These are phyloP conservation scores for Platorchestia sp. DNA, from an alignment of 1,140 invertebrate genomes.

Conservation along the genomic window DNA sequence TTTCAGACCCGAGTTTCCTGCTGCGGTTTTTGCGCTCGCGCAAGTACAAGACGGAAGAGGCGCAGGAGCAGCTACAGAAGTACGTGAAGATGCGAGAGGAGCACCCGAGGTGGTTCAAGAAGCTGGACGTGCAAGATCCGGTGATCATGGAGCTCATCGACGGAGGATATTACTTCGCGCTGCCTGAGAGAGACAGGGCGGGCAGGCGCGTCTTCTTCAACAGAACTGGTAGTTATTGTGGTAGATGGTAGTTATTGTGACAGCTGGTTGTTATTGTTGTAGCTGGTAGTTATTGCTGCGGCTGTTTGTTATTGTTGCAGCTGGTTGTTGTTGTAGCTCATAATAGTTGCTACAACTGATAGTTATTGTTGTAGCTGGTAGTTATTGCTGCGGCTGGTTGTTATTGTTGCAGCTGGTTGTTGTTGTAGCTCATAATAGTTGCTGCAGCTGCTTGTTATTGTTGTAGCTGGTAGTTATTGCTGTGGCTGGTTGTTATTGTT, in stretches of 20 bases:
- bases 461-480: neutral
- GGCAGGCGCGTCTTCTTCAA: conserved; percentile 81
- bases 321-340: neutral
- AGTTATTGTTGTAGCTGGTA: too few species aligned
- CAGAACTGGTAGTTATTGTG: conserved; percentile 46
- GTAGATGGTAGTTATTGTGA: neutral
- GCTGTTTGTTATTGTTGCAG: neutral
- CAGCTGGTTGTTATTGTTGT: neutral
- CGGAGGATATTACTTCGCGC: conserved; percentile 83
- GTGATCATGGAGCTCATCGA: conserved; percentile 83
- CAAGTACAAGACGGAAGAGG: conserved; percentile 87
- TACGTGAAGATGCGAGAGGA: conserved; percentile 86
- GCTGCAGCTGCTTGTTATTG: neutral
- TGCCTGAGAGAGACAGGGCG: conserved; percentile 80
- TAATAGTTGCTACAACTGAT: neutral
- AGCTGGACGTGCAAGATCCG: conserved; percentile 80
- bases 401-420: neutral
- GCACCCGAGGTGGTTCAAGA: conserved; percentile 87
- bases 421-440: neutral
- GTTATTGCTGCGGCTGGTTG: too few species aligned
- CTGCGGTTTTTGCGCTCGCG: conserved; percentile 86
- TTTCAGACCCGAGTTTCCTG: conserved; percentile 82
- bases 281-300: neutral
- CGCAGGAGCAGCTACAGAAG: conserved; percentile 86
- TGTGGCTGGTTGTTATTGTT: neutral